Evolutionary conservation across 2,113 vertebrate species (phyloP).

Genomic region (Turnix velox): DNA sequence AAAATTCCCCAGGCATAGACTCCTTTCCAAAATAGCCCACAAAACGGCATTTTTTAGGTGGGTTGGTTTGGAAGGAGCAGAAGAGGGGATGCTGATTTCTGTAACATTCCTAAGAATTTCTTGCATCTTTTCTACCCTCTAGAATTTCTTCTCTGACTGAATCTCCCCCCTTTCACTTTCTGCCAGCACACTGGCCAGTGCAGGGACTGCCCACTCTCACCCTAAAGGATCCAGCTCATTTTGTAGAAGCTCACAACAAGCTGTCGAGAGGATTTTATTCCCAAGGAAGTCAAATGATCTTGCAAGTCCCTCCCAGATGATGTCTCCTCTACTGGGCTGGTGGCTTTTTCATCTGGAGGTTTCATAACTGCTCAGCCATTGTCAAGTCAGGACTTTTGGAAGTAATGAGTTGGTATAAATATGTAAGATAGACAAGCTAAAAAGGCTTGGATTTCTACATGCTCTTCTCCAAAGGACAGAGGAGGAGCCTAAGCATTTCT

Average conservation of each 20-base stretch:
- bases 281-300: not conserved
- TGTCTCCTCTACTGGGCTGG: not conserved
- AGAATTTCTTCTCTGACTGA: conserved; percentile 7
- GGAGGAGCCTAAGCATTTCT: not conserved
- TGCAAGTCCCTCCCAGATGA: not conserved
- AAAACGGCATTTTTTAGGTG: conserved; percentile 65
- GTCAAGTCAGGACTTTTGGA: not conserved
- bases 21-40: conserved; percentile 68
- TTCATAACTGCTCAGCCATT: not conserved
- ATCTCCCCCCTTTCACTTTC: not conserved
- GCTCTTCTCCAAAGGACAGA: not conserved
- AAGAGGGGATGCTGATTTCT: conserved; percentile 51
- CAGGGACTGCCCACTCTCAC: not conserved
- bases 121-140: conserved; percentile 2
- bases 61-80: conserved; percentile 53
- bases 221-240: not conserved
- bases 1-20: conserved; percentile 65
- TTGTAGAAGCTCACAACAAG: not conserved
- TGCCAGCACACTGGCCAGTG: fast-evolving
- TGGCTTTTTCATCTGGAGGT: not conserved
- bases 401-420: not conserved
- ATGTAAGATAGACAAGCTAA: not conserved
- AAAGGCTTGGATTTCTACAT: not conserved
- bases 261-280: not conserved
- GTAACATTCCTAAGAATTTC: conserved; percentile 49